Conservation (phyloP, 2,797 vertebrate genomes). For the Nyctibius grandis region DNA sequence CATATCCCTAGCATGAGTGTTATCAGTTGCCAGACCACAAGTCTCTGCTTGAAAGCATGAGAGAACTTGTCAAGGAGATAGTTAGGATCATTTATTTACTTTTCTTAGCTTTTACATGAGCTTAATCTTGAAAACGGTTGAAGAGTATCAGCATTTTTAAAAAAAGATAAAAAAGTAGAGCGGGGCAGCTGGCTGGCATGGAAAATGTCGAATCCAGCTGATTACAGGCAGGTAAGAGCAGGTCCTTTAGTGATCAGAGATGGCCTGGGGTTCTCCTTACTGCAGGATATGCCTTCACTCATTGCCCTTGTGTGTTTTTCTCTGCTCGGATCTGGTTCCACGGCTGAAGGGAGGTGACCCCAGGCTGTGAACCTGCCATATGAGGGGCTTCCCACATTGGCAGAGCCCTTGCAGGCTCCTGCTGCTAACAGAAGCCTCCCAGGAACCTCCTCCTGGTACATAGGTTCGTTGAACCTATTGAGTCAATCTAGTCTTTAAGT, state of each 20-base stretch:
- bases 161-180: neutral
- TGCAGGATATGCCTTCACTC: neutral
- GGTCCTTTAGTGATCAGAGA: neutral
- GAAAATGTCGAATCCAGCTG: neutral
- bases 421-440: neutral
- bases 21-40: neutral
- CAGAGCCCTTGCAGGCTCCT: neutral
- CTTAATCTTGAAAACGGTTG: neutral
- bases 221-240: neutral
- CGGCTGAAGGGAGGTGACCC: neutral
- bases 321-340: neutral
- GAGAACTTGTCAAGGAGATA: neutral
- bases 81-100: neutral
- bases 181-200: neutral
- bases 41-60: neutral
- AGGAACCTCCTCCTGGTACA: neutral
- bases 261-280: neutral
- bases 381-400: rapidly evolving
- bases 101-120: neutral
- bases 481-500: neutral
- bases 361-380: neutral
- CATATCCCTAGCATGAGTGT: neutral
- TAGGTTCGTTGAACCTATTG: neutral
- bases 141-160: neutral
- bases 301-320: neutral